Base-by-base conservation (phyloP, 23 tunicate genomes). In the Ascidia mentula region DNA sequence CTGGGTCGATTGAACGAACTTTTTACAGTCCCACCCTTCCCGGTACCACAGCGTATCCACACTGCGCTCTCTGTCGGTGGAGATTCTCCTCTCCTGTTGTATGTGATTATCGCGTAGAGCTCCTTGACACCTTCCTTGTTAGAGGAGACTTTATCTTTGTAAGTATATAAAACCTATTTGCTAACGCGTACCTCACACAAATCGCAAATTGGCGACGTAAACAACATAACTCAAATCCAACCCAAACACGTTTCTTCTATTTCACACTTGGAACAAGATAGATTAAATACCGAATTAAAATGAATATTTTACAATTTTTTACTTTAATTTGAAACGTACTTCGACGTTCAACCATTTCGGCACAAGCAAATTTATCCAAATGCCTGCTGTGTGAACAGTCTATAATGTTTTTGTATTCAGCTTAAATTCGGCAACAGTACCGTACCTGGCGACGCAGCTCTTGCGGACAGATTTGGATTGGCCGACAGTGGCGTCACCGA, bases 41-140 rank as follows among this genome's bases (percentile, higher is more conserved):
- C 24, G 65, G 65, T n/a, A n/a, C n/a, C 22, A 9, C 28, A 3
- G 22, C 65, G 65, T 53, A 53, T 9, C 65, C 65, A 6, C 65
- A 53, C 65, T 53, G 65, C 65, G 65, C 65, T 28, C 65, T 53
- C 65, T 53, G 65, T 9, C 65, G 65, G 65, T 53, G 65, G 65
- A 28, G 24, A 28, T 53, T 53, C 24, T 20, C 65, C 65, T 28
- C 22, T 28, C 7, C 7, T 5, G 1, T 9, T 6, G 7, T 28
- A 6, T 53, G 65, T 28, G 13, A 53, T 28, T 53, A 5, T 28
- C 1, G 2, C 24, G 12, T 53, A 3, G 12, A 1, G 7, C 65
- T 53, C 2, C 65, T 53, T 28, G 13, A 53, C 24, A 53, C 65
- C 1, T 5, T 1, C 13, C 7, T 53, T 3, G 13, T 1, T 28